Conservation (phyloP, 2,888 invertebrate species). For the Proisotoma minuta region DNA sequence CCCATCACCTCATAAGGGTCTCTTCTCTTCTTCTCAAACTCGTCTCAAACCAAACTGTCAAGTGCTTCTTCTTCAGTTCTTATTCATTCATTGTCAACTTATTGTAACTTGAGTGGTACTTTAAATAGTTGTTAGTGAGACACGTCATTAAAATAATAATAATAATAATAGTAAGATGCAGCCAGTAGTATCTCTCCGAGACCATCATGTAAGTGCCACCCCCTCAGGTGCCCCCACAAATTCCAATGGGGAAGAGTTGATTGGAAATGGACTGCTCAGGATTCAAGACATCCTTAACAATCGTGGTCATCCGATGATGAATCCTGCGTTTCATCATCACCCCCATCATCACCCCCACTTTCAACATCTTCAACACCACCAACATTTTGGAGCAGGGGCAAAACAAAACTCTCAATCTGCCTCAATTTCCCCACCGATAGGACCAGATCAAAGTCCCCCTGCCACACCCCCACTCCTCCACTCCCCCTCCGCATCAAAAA, state of each 20-base stretch:
- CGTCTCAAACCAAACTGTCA: background rate
- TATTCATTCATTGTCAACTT: too few relatives aligned
- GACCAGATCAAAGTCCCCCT: constrained; percentile 47
- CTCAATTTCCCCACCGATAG: constrained; percentile 45
- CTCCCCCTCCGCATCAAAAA: constrained; percentile 30
- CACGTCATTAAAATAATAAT: too few relatives aligned
- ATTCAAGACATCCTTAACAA: constrained; percentile 46
- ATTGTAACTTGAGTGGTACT: too few relatives aligned
- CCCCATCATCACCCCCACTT: constrained; percentile 20
- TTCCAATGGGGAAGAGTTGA: constrained; percentile 41
- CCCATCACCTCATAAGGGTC: constrained; percentile 2
- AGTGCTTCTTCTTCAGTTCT: background rate
- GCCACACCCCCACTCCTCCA: constrained; percentile 45
- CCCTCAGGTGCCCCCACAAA: constrained; percentile 29
- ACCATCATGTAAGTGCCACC: constrained; percentile 35
- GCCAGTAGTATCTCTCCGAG: background rate
- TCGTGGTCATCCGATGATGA: constrained; percentile 20
- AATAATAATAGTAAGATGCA: too few relatives aligned
- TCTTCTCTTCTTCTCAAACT: background rate
- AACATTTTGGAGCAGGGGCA: constrained; percentile 25
- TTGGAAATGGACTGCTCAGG: constrained; percentile 44
- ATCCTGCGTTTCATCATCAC: constrained; percentile 15
- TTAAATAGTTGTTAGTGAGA: too few relatives aligned
- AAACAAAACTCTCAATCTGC: constrained; percentile 37
- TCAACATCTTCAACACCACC: constrained; percentile 19